A percentile compares a stretch with the other conserved stretches of the same genome.
phyloP scores from a whole-genome alignment of 2,113 vertebrate species.

The Naja naja region DNA sequence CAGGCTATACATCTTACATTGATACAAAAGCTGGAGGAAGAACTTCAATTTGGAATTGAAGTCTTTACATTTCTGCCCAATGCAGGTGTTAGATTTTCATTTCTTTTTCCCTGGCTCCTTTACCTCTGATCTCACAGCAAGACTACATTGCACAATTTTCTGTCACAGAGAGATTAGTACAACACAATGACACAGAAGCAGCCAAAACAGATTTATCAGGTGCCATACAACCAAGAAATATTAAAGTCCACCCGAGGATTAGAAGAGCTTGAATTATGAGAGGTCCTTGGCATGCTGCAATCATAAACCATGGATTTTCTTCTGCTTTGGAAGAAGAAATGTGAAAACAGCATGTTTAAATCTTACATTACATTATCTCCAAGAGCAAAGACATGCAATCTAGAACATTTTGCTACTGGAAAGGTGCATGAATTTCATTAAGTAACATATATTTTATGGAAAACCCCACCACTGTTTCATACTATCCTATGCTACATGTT shows the following conservation, averaged over 20 bases:
- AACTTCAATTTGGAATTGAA: neutral
- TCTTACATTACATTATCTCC: neutral
- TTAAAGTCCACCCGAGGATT: slow-evolving; percentile 20
- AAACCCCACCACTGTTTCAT: too few species aligned
- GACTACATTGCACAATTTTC: neutral
- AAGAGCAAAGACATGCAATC: neutral
- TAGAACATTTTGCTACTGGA: neutral
- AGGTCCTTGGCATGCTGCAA: neutral
- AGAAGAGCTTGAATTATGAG: neutral
- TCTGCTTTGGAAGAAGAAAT: neutral
- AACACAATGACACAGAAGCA: neutral
- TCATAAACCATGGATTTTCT: neutral
- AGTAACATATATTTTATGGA: neutral
- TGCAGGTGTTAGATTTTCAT: neutral
- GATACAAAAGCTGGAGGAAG: neutral
- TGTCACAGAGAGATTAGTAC: slow-evolving; percentile 15
- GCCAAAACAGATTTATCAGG: slow-evolving; percentile 16
- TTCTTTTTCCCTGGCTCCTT: neutral
- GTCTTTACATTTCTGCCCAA: neutral
- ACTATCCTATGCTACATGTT: neutral
- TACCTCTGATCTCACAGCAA: slow-evolving; percentile 6
- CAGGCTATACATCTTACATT: neutral
- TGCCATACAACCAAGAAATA: slow-evolving; percentile 15
- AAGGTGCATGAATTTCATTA: neutral
- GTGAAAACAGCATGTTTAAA: slow-evolving; percentile 3